Conservation (phyloP, 2,797 vertebrate species). For the Acanthurus leucopareius region DNA sequence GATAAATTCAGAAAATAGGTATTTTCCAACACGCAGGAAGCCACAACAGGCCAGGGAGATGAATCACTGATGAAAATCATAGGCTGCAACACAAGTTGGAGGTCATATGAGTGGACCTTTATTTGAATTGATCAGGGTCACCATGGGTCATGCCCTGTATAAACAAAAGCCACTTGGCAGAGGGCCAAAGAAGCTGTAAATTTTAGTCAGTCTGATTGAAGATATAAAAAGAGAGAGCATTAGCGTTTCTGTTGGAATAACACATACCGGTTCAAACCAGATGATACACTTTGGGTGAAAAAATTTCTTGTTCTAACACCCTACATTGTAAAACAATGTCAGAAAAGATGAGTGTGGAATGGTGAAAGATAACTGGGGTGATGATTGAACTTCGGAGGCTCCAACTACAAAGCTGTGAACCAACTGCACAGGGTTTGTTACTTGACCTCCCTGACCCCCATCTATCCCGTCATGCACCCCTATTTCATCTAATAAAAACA, state of each 20-base stretch:
- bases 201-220: background rate
- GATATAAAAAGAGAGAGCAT: background rate
- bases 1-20: conserved; percentile 53
- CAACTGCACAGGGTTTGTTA: conserved; percentile 37
- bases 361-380: background rate
- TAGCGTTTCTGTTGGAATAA: background rate
- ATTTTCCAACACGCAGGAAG: conserved; percentile 61
- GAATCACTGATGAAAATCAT: conserved; percentile 41
- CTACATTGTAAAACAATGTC: background rate
- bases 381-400: conserved; percentile 4
- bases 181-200: background rate
- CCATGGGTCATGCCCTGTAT: conserved; percentile 2
- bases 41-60: conserved; percentile 21
- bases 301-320: background rate
- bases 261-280: background rate
- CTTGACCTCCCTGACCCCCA: conserved; percentile 55
- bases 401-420: conserved; percentile 1
- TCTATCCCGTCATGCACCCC: conserved; percentile 34
- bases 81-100: conserved; percentile 1
- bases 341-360: background rate
- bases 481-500: conserved; percentile 52
- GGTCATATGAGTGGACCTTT: conserved; percentile 35
- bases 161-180: background rate
- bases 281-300: background rate
- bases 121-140: conserved; percentile 28